Conservation (phyloP, 2,797 vertebrate species). For the Acanthopagrus latus region DNA sequence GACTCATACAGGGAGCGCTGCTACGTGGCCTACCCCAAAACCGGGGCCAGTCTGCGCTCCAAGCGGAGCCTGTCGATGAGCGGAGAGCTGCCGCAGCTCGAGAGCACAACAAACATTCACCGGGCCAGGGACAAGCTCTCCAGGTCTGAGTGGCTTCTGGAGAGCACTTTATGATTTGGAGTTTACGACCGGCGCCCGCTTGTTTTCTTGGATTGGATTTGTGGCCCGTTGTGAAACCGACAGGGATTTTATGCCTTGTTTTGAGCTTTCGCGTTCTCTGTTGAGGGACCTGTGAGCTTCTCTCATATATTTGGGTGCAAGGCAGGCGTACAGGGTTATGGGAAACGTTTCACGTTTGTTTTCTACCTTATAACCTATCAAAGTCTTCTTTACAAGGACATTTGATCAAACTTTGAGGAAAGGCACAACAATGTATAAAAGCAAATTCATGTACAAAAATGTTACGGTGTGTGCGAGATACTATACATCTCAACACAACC, state of each 20-base stretch:
- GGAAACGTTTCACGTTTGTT: conserved; percentile 74
- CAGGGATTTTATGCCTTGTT: conserved; percentile 73
- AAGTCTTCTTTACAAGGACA: conserved; percentile 85
- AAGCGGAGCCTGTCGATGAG: conserved; percentile 95
- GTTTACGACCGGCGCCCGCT: conserved; percentile 58
- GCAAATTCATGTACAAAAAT: conserved; percentile 86
- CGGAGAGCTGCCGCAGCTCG: conserved; percentile 88
- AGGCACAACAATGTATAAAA: conserved; percentile 87
- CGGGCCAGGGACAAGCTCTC: conserved; percentile 88
- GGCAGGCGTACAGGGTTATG: conserved; percentile 60
- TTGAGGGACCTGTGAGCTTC: conserved; percentile 63
- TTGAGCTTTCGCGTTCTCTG: conserved; percentile 57
- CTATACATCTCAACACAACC: conserved; percentile 85
- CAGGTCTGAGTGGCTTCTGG: conserved; percentile 94
- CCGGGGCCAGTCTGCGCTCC: conserved; percentile 85
- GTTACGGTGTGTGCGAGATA: conserved; percentile 90
- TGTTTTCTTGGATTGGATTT: conserved; percentile 68
- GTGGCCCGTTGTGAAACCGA: conserved; percentile 64
- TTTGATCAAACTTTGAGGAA: conserved; percentile 87
- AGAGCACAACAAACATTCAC: conserved; percentile 77
- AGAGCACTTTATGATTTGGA: conserved; percentile 92
- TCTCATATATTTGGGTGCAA: conserved; percentile 59
- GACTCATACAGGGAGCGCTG: conserved; percentile 85
- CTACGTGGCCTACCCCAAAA: conserved; percentile 79
- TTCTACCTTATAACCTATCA: conserved; percentile 84